Percentiles rank a stretch among this genome's conserved stretches.
Evolutionary conservation across 2,113 vertebrate species (phyloP).

Genomic region (Lepidiolamprologus cunningtoni): DNA sequence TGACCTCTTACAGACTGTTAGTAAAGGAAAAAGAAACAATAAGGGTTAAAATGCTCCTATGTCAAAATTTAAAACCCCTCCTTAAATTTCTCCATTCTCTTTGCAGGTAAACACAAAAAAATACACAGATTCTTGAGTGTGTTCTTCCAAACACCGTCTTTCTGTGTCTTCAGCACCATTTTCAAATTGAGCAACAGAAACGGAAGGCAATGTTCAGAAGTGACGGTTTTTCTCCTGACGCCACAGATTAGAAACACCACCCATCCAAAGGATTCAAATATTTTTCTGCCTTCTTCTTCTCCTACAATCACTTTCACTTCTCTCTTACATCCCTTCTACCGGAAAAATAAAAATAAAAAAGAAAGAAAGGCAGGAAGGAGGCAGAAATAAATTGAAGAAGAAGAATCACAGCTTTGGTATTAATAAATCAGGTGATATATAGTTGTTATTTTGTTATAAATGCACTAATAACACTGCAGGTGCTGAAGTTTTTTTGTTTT

Average conservation of each 20-base stretch:
- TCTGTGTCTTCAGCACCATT: conserved; percentile 57
- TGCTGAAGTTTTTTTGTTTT: background rate
- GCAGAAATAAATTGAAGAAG: background rate
- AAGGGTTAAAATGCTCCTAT: background rate
- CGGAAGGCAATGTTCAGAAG: conserved; percentile 43
- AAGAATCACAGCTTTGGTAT: conserved; percentile 61
- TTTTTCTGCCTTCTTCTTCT: background rate
- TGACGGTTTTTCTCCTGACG: conserved; percentile 5
- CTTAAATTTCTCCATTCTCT: background rate
- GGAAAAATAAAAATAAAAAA: background rate
- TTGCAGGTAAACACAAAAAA: conserved; percentile 28
- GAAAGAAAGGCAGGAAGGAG: background rate
- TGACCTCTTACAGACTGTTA: background rate
- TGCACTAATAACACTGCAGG: background rate
- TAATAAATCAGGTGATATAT: conserved; percentile 21
- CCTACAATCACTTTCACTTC: background rate
- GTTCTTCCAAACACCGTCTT: conserved; percentile 37
- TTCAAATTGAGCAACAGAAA: conserved; percentile 40
- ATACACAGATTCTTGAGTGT: conserved; percentile 1
- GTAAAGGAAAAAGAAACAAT: background rate
- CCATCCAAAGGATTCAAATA: background rate
- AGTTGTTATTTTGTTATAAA: background rate
- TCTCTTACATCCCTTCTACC: background rate
- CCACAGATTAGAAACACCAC: background rate
- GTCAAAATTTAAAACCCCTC: background rate